Evolutionary conservation across 2,888 invertebrate species (phyloP).

Genomic region (Melieria crassipennis): DNA sequence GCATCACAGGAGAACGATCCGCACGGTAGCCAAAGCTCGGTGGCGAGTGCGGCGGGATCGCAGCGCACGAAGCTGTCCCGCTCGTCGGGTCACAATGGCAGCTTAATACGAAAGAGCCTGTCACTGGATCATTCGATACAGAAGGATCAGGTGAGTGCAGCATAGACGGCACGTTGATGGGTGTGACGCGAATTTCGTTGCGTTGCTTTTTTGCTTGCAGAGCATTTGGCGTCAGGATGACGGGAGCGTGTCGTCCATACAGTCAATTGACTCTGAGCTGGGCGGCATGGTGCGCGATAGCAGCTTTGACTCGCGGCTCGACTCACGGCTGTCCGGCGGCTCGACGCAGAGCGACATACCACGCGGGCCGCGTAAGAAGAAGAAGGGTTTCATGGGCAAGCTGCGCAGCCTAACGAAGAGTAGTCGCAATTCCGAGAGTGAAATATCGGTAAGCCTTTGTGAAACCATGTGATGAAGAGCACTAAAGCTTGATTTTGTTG

Average conservation of each 20-base stretch:
- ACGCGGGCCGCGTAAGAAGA: conserved; percentile 76
- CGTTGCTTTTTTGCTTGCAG: conserved; percentile 62
- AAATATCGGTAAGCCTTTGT: conserved; percentile 61
- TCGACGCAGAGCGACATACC: conserved; percentile 86
- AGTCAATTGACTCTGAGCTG: conserved; percentile 77
- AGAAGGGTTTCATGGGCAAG: conserved; percentile 84
- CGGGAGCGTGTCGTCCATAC: conserved; percentile 85
- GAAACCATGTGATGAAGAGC: too few species aligned
- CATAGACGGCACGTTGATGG: background rate
- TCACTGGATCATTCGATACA: conserved; percentile 75
- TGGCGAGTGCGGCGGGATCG: conserved; percentile 57
- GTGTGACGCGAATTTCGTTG: background rate
- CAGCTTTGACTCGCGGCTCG: conserved; percentile 71
- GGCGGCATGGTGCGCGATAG: conserved; percentile 78
- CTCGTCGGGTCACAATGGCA: conserved; percentile 66
- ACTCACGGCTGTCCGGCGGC: conserved; percentile 84
- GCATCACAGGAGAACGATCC: conserved; percentile 76
- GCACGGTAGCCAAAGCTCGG: conserved; percentile 65
- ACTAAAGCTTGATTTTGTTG: background rate
- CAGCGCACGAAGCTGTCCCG: conserved; percentile 59
- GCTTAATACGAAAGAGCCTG: conserved; percentile 75
- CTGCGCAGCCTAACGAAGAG: conserved; percentile 86
- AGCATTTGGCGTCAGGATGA: conserved; percentile 86
- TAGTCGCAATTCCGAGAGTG: conserved; percentile 67
- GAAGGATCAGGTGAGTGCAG: conserved; percentile 62